Percentiles rank a stretch among this genome's conserved stretches.
Evolutionary conservation across 2,888 invertebrate genomes (phyloP).

Genomic region (Mayetiola destructor): DNA sequence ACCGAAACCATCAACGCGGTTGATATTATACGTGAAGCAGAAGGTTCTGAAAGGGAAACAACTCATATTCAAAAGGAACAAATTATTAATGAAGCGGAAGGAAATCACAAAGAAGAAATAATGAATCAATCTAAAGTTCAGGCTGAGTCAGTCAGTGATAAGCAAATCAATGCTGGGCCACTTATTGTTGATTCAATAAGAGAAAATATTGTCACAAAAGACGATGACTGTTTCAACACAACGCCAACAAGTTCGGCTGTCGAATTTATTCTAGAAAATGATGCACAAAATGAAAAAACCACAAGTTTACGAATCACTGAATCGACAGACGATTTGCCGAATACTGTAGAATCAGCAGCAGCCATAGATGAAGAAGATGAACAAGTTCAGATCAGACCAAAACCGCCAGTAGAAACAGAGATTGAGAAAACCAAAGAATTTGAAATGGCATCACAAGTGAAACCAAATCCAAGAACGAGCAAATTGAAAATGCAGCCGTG

Average conservation of each 20-base stretch:
- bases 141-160: too few relatives aligned
- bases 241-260: conserved; percentile 13
- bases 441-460: neutral
- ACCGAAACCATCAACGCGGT: neutral
- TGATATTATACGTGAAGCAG: neutral
- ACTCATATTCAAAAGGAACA: too few relatives aligned
- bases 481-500: neutral
- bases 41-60: neutral
- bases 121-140: too few relatives aligned
- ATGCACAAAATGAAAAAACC: conserved; percentile 14
- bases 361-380: neutral
- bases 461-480: neutral
- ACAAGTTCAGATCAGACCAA: neutral
- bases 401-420: neutral
- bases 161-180: too few relatives aligned
- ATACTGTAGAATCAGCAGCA: conserved; percentile 13
- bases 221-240: neutral
- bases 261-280: conserved; percentile 14
- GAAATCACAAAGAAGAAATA: neutral
- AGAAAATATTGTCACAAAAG: neutral
- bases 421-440: neutral
- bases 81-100: too few relatives aligned
- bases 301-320: conserved; percentile 21
- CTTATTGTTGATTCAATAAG: neutral
- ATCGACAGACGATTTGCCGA: conserved; percentile 19